A percentile compares a stretch with the other conserved stretches of the same genome.
Evolutionary conservation across 2,113 vertebrate species (phyloP).

Genomic region (Brachirus orientalis): DNA sequence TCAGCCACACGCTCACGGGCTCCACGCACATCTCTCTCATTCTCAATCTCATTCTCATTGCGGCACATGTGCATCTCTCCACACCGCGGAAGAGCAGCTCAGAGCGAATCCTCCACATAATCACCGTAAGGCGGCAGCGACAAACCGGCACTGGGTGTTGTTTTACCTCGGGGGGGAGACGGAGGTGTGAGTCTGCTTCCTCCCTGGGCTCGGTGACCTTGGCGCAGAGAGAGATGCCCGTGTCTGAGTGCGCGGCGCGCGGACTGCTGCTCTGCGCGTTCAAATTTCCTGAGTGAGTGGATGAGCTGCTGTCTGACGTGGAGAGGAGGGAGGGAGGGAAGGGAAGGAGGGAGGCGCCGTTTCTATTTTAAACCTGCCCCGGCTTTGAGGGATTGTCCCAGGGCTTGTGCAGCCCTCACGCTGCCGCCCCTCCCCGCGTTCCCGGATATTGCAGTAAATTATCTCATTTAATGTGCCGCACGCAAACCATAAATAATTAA

Average conservation of each 20-base stretch:
- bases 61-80: slow-evolving; percentile 10
- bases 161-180: slow-evolving; percentile 60
- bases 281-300: slow-evolving; percentile 62
- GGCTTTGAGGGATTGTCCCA: slow-evolving; percentile 5
- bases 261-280: slow-evolving; percentile 27
- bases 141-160: neutral
- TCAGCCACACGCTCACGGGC: neutral
- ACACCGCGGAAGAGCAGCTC: neutral
- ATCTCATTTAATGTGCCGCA: neutral
- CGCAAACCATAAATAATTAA: too few species aligned
- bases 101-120: slow-evolving; percentile 19
- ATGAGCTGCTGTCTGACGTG: slow-evolving; percentile 50
- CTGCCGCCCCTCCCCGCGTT: too few species aligned
- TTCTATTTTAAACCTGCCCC: neutral
- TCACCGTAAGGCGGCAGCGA: neutral
- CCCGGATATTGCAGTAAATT: neutral
- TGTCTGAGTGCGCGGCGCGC: slow-evolving; percentile 1
- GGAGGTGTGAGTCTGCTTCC: slow-evolving; percentile 10
- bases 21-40: neutral
- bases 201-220: slow-evolving; percentile 70
- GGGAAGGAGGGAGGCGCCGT: slow-evolving; percentile 62
- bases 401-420: neutral
- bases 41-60: slow-evolving; percentile 12
- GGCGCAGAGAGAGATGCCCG: slow-evolving; percentile 58
- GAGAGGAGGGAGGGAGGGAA: neutral